Base-by-base conservation (phyloP, 2,888 invertebrate species). In the Oasisia sp. region DNA sequence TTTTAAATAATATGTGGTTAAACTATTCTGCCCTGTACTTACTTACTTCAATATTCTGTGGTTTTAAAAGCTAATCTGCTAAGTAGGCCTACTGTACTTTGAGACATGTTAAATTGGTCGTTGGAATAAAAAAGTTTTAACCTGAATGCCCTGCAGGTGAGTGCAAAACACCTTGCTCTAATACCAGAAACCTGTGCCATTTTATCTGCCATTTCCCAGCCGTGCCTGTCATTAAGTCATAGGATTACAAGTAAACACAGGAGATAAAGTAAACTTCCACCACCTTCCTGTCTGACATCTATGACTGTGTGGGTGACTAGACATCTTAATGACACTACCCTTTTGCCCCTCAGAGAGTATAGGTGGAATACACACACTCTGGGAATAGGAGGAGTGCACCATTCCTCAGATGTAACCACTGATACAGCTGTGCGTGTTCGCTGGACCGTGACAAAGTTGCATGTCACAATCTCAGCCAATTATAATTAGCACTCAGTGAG, bases 221-320 rank as follows among this genome's bases (percentile, higher is more conserved):
- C 11, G 0, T n/a, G 5, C 27, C 74, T 74, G n/a, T 74, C 74
- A 74, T 74, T 74, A 74, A 74, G 74, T 74, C 74, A 74, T 74
- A 74, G 74, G 74, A 74, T 74, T 74, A 74, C 74, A 74, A 74
- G 74, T 74, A 74, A 74, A 74, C 74, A 74, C 74, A 3, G 27
- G 74, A 74, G 74, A 74, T 74, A 74, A 74, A 74, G 74, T 74
- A 74, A 74, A 74, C 74, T 74, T 74, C 74, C 74, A 74, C 74
- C 74, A 74, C 50, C 50, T 74, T 27, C 74, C 19, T 19, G 74
- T 74, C 74, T 27, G 74, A 74, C 74, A 74, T 27, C 74, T 74
- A 74, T 74, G 74, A 74, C 19, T 74, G 74, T 74, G 74, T 74
- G 74, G 74, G 74, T 27, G n/a, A 74, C 74, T 74, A 74, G 74